A percentile compares a stretch with the other conserved stretches of the same genome.
phyloP scores from a whole-genome alignment of 2,113 vertebrate genomes.

The Pachycephala philippinensis region DNA sequence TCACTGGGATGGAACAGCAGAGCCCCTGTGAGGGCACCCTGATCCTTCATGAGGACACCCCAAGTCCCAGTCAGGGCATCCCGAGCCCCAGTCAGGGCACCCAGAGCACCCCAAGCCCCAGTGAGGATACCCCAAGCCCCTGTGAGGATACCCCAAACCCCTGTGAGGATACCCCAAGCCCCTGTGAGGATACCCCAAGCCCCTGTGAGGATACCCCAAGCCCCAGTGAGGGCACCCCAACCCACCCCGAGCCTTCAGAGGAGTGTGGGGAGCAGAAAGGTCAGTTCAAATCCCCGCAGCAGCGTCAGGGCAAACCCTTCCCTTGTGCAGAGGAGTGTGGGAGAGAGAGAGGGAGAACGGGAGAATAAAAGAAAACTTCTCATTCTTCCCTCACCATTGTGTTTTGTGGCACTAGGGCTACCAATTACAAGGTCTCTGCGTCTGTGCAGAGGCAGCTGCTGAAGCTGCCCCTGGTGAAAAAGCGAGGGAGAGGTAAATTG shows the following conservation, averaged over 20 bases:
- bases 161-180: not conserved
- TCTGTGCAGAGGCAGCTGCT: not conserved
- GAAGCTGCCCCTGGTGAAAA: not conserved
- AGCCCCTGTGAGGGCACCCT: not conserved
- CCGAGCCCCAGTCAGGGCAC: too few relatives aligned
- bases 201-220: too few relatives aligned
- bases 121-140: too few relatives aligned
- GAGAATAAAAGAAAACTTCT: not conserved
- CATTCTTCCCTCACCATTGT: not conserved
- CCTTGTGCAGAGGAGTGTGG: accelerated
- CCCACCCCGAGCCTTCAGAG: not conserved
- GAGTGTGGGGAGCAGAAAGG: not conserved
- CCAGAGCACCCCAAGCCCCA: too few relatives aligned
- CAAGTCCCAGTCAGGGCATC: too few relatives aligned
- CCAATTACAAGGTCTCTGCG: accelerated
- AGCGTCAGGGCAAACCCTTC: accelerated
- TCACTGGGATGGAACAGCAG: accelerated
- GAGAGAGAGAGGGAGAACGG: too few relatives aligned
- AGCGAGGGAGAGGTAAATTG: not conserved
- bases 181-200: not conserved
- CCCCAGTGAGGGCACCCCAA: not conserved
- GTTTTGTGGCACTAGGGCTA: accelerated
- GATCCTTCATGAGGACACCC: too few relatives aligned
- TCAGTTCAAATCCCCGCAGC: not conserved
- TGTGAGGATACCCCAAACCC: too few relatives aligned